phyloP scores from a whole-genome alignment of 2,888 invertebrate genomes.

The Esperia sulphurella region DNA sequence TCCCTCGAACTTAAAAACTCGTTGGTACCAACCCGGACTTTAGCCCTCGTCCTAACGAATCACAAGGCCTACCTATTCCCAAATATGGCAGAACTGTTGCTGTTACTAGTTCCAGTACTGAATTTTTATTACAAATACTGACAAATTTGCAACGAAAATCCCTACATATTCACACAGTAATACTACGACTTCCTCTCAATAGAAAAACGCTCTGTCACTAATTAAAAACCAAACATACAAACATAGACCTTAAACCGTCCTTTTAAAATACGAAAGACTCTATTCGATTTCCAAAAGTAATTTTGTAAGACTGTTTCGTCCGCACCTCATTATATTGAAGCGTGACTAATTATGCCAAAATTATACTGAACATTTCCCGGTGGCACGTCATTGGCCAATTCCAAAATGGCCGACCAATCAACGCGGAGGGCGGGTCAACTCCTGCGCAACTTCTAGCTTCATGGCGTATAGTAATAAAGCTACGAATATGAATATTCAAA shows the following conservation, averaged over 20 bases:
- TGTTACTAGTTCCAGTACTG: too few relatives aligned
- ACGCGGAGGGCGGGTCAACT: conserved; percentile 62
- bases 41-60: too few relatives aligned
- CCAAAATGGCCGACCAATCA: conserved; percentile 63
- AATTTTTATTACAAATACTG: too few relatives aligned
- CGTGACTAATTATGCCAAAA: conserved; percentile 78
- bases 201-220: neutral
- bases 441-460: conserved; percentile 59
- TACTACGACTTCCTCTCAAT: too few relatives aligned
- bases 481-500: conserved; percentile 60
- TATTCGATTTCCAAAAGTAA: neutral
- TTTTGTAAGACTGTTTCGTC: conserved; percentile 14
- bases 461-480: conserved; percentile 30
- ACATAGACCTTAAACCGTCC: neutral
- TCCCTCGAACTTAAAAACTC: too few relatives aligned
- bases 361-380: conserved; percentile 55
- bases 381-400: conserved; percentile 55
- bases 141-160: too few relatives aligned
- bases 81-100: too few relatives aligned
- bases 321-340: conserved; percentile 46
- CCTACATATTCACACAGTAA: too few relatives aligned
- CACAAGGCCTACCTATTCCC: too few relatives aligned
- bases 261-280: neutral
- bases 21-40: too few relatives aligned
- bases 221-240: neutral